Conservation (phyloP, 1,140 invertebrate species). For the Bombus waltoni region DNA sequence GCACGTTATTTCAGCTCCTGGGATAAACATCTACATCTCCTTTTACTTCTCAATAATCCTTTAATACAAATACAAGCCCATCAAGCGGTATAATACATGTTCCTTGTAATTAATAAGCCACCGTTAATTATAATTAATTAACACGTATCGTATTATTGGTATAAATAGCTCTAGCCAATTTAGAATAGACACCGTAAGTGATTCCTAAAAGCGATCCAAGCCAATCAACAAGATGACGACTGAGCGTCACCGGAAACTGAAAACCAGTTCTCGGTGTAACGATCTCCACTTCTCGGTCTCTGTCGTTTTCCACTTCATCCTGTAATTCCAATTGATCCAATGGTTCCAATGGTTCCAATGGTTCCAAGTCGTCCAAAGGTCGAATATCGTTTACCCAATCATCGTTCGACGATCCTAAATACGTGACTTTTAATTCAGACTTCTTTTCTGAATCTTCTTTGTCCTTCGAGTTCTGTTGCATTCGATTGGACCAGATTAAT, state of each 20-base stretch:
- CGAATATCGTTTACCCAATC: slow-evolving; percentile 68
- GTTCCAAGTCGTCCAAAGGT: slow-evolving; percentile 58
- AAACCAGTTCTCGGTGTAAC: slow-evolving; percentile 50
- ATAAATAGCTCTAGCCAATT: slow-evolving; percentile 56
- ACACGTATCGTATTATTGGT: slow-evolving; percentile 28
- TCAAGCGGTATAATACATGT: background rate
- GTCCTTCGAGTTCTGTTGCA: background rate
- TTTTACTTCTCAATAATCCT: background rate
- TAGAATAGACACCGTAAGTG: slow-evolving; percentile 67
- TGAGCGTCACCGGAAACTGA: slow-evolving; percentile 61
- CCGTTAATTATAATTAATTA: background rate
- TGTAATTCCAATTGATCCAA: slow-evolving; percentile 27
- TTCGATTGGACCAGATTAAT: slow-evolving; percentile 41
- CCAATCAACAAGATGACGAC: slow-evolving; percentile 71
- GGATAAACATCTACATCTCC: background rate
- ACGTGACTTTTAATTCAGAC: slow-evolving; percentile 18
- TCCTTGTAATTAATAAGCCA: background rate
- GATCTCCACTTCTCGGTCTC: slow-evolving; percentile 60
- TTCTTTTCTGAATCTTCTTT: background rate
- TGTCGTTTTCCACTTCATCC: slow-evolving; percentile 47
- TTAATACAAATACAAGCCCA: background rate
- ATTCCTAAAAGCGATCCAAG: slow-evolving; percentile 67
- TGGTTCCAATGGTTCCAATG: slow-evolving; percentile 40
- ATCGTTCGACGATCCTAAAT: slow-evolving; percentile 19
- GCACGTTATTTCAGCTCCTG: background rate